These are phyloP conservation scores for Drosophila ambigua DNA, from an alignment of 1,140 invertebrate species.

Conservation along the genomic window DNA sequence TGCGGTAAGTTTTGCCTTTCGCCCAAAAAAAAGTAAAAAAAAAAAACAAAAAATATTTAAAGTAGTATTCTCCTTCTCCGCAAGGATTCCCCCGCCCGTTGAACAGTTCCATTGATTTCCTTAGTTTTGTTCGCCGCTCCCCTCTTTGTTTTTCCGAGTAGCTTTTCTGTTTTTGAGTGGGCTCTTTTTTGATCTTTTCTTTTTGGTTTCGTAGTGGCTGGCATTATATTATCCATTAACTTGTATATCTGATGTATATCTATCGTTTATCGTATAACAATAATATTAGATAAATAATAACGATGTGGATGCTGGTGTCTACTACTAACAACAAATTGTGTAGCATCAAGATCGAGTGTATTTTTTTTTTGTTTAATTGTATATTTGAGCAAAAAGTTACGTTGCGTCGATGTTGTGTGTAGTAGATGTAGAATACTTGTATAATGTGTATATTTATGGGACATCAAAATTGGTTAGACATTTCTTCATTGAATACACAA, in stretches of 20 bases:
- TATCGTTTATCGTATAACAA: background rate
- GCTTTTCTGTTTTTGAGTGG: conserved; percentile 4
- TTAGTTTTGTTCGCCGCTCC: conserved; percentile 10
- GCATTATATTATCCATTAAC: conserved; percentile 10
- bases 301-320: conserved; percentile 28
- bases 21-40: background rate
- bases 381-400: conserved; percentile 1
- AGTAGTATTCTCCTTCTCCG: too few relatives aligned
- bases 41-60: too few relatives aligned
- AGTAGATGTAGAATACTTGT: conserved; percentile 38
- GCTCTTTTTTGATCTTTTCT: background rate
- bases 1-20: conserved; percentile 80
- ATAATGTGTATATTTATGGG: background rate
- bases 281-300: conserved; percentile 5
- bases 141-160: conserved; percentile 5
- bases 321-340: conserved; percentile 50
- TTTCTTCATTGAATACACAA: background rate
- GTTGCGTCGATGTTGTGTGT: conserved; percentile 70
- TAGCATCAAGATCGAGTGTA: conserved; percentile 3
- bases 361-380: conserved; percentile 12
- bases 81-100: background rate
- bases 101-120: background rate
- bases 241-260: background rate
- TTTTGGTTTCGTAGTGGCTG: conserved; percentile 24
- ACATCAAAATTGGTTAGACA: too few relatives aligned